Evolutionary conservation across 2,113 vertebrate genomes (phyloP).

Genomic region (Synodontis membranacea): DNA sequence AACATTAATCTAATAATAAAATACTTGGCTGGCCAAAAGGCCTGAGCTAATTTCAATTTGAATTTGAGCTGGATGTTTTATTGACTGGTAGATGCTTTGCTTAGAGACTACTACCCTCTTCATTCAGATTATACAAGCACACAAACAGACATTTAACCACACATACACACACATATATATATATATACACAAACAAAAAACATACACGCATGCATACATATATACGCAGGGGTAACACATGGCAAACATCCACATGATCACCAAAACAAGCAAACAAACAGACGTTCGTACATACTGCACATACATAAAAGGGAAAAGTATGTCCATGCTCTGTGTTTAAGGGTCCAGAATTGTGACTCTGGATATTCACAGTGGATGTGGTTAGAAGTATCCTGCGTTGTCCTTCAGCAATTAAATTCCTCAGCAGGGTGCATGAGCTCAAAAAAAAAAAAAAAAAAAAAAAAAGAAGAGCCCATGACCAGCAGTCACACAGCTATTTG

Average conservation of each 20-base stretch:
- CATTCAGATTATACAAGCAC: not conserved
- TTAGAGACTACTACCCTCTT: not conserved
- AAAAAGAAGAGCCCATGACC: no score
- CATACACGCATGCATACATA: not conserved
- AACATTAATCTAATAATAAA: conserved; percentile 54
- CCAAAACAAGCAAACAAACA: not conserved
- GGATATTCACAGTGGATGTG: not conserved
- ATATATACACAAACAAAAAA: not conserved
- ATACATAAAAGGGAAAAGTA: not conserved
- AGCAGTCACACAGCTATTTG: not conserved
- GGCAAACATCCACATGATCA: not conserved
- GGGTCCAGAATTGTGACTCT: not conserved
- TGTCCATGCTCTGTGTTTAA: no score
- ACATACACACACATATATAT: not conserved
- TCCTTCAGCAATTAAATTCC: not conserved
- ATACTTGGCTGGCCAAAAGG: conserved; percentile 29
- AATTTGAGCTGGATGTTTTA: conserved; percentile 49
- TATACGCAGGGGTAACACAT: not conserved
- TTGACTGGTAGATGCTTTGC: conserved; percentile 17
- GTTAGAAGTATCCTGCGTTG: not conserved
- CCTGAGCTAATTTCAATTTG: conserved; percentile 53
- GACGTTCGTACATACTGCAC: not conserved
- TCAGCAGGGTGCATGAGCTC: not conserved
- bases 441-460: not conserved
- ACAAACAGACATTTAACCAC: not conserved